Evolutionary conservation across 2,888 invertebrate genomes (phyloP).

Genomic region (Peribatodes rhomboidaria): DNA sequence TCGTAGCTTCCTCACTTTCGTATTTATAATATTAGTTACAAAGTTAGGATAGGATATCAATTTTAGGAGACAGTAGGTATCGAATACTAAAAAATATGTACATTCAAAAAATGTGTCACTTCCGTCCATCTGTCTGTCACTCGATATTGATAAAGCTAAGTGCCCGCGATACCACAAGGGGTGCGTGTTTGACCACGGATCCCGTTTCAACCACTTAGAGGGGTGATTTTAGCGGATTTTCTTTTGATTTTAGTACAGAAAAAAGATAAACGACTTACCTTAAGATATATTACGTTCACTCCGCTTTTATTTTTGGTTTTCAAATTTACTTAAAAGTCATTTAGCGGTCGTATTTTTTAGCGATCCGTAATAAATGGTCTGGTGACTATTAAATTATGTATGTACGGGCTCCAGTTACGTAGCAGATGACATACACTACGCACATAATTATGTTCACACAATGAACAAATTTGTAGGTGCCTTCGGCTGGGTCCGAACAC

Average conservation of each 20-base stretch:
- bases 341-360: neutral
- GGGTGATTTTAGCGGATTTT: conserved; percentile 21
- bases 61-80: neutral
- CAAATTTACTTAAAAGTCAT: neutral
- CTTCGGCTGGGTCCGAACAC: too few relatives aligned
- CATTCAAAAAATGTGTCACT: neutral
- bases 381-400: too few relatives aligned
- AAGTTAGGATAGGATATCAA: neutral
- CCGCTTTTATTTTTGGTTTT: conserved; percentile 3
- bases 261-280: neutral
- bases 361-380: too few relatives aligned
- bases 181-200: conserved; percentile 31
- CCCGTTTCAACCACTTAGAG: conserved; percentile 38
- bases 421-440: too few relatives aligned
- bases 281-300: too few relatives aligned
- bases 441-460: too few relatives aligned
- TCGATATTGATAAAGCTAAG: conserved; percentile 22
- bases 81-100: neutral
- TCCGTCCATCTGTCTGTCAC: conserved; percentile 33
- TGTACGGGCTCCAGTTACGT: too few relatives aligned
- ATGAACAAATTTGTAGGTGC: too few relatives aligned
- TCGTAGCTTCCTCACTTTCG: too few relatives aligned
- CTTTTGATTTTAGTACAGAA: neutral
- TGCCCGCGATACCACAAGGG: conserved; percentile 16
- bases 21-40: neutral